Base-by-base conservation (phyloP, 1,140 invertebrate genomes). In the Maconellicoccus hirsutus region DNA sequence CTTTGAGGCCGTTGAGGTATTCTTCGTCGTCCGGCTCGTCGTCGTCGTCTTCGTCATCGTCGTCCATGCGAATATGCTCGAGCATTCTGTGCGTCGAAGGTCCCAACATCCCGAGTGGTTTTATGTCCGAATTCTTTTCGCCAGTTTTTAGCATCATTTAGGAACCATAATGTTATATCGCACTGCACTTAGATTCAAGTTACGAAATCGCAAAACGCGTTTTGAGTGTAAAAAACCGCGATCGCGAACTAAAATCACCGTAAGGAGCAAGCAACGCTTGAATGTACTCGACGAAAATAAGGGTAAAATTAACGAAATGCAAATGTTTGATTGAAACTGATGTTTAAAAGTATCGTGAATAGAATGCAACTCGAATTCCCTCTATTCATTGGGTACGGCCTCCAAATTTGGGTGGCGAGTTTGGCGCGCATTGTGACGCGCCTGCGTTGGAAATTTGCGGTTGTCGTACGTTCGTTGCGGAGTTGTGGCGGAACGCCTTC, bases 41-140 rank as follows among this genome's bases (percentile, higher is more conserved):
- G 7, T 70, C 69, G 25, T 66, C 71, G 25, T 72, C 73, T 0
- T 73, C 73, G 23, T 72, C 72, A 14, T 72, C 72, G 25, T 29
- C 72, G 10, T 66, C 3, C 61, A 66, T 66, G 3, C 25, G 61
- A 4, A 66, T 66, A 23, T 66, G 61, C 6, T 66, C 61, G 14
- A 66, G 22, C 61, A 66, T 66, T 16, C 61, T 66, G 61, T 66
- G 61, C 10, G 61, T 66, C 1, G 22, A 23, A 6, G 61, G 25
- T 23, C 61, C 61, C 61, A 66, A 26, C 61, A 66, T 66, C 6
- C 22, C 21, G 42, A 52, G 4, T 3, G 42, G 42, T 52, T 52
- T 52, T 52, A 52, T 16, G 3, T 52, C 42, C n/a, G n/a, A 52
- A 16, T 52, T 16, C n/a, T 52, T 52, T 6, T 52, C 42, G 29